Conservation (phyloP, 2,797 vertebrate species). For the Coendou prehensilis region DNA sequence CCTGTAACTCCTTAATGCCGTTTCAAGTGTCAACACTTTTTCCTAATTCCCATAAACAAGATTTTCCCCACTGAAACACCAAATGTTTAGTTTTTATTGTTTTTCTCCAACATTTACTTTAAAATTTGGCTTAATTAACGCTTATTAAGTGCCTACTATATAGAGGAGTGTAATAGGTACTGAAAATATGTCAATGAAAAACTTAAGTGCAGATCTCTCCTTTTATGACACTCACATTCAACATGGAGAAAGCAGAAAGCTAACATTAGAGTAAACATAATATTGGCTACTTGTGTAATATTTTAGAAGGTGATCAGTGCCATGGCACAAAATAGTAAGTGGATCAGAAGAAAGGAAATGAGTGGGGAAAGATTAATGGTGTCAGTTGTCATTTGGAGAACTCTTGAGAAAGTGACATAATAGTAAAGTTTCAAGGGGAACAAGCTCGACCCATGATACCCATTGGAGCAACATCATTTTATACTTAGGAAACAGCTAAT, state of each 20-base stretch:
- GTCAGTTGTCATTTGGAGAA: not conserved
- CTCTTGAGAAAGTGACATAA: not conserved
- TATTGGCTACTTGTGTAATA: not conserved
- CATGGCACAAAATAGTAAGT: not conserved
- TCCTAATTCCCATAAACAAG: constrained; percentile 49
- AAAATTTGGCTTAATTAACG: constrained; percentile 45
- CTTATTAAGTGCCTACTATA: not conserved
- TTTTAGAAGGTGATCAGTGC: not conserved
- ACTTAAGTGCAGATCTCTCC: not conserved
- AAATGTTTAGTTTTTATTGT: not conserved
- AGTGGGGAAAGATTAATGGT: not conserved
- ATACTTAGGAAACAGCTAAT: no score
- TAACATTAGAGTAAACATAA: not conserved
- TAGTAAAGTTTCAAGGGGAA: constrained; percentile 1
- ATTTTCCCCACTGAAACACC: constrained; percentile 9
- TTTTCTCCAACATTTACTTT: constrained; percentile 52
- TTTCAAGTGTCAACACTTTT: constrained; percentile 39
- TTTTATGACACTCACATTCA: not conserved
- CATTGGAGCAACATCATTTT: not conserved
- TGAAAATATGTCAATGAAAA: not conserved
- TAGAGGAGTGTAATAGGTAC: not conserved
- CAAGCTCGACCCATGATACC: not conserved
- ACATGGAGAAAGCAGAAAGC: not conserved
- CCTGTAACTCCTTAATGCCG: not conserved
- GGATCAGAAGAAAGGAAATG: not conserved